Evolutionary conservation across 2,888 invertebrate species (phyloP).

Genomic region (Neoitamus cyanurus): DNA sequence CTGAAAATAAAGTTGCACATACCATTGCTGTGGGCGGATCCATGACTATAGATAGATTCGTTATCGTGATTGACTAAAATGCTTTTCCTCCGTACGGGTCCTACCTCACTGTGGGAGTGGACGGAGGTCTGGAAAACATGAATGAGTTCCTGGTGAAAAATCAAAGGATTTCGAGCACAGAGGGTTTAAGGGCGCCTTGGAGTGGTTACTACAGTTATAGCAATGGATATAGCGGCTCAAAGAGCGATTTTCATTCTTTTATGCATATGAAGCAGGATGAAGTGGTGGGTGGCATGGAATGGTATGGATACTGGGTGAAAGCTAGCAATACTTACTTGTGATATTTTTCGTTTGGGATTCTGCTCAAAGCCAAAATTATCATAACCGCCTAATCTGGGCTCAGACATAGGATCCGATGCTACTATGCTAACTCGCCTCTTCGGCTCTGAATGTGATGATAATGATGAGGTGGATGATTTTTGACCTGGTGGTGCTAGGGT

Average conservation of each 20-base stretch:
- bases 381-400: constrained; percentile 68
- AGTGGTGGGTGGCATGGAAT: neutral
- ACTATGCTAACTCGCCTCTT: constrained; percentile 73
- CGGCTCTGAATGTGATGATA: constrained; percentile 62
- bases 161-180: neutral
- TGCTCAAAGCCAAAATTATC: constrained; percentile 76
- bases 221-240: neutral
- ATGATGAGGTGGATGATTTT: constrained; percentile 21
- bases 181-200: neutral
- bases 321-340: constrained; percentile 59
- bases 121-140: constrained; percentile 67
- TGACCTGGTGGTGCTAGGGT: neutral
- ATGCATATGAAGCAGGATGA: neutral
- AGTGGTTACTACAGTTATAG: neutral
- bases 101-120: constrained; percentile 71
- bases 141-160: neutral
- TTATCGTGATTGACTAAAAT: constrained; percentile 72
- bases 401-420: constrained; percentile 69
- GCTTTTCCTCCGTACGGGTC: constrained; percentile 78
- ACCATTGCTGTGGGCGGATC: constrained; percentile 63
- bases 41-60: constrained; percentile 64
- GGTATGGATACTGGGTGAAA: neutral
- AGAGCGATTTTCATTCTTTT: neutral
- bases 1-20: constrained; percentile 16
- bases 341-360: constrained; percentile 67